These are phyloP conservation scores for Tuberolachnus salignus DNA, from an alignment of 2,888 invertebrate species.

Conservation along the genomic window DNA sequence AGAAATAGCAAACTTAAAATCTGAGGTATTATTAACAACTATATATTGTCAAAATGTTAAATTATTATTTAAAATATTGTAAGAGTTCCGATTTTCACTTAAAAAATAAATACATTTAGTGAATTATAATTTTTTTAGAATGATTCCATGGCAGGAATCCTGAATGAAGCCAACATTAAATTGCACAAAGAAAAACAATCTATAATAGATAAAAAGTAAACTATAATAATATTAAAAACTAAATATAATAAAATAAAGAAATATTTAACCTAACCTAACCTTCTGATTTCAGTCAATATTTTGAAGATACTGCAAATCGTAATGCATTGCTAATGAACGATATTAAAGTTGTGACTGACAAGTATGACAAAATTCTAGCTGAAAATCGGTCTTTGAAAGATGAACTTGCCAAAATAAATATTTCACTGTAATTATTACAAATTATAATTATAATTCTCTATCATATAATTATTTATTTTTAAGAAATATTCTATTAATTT, in stretches of 20 bases:
- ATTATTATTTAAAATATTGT: neutral
- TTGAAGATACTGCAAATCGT: neutral
- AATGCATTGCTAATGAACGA: slow-evolving; percentile 1
- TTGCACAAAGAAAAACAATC: slow-evolving; percentile 34
- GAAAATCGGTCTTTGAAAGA: slow-evolving; percentile 15
- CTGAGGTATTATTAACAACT: slow-evolving; percentile 18
- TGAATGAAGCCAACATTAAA: neutral
- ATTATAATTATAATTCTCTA: neutral
- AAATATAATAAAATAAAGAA: neutral
- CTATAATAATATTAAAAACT: neutral
- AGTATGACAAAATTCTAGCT: neutral
- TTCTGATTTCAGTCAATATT: slow-evolving; percentile 12
- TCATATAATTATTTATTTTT: neutral
- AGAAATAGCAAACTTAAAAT: slow-evolving; percentile 18
- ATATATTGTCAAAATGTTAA: neutral
- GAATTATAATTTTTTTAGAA: slow-evolving; percentile 13
- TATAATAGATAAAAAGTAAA: slow-evolving; percentile 2
- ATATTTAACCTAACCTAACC: too few relatives aligned
- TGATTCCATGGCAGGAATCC: neutral
- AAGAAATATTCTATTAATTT: neutral
- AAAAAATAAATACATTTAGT: neutral
- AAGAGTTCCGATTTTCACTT: neutral
- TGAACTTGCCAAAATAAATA: neutral
- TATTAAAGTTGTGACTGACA: neutral
- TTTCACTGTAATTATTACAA: slow-evolving; percentile 18